A percentile compares a stretch with the other conserved stretches of the same genome.
These are phyloP conservation scores for Orchestia grillus DNA, from an alignment of 1,140 invertebrate genomes.

Conservation along the genomic window DNA sequence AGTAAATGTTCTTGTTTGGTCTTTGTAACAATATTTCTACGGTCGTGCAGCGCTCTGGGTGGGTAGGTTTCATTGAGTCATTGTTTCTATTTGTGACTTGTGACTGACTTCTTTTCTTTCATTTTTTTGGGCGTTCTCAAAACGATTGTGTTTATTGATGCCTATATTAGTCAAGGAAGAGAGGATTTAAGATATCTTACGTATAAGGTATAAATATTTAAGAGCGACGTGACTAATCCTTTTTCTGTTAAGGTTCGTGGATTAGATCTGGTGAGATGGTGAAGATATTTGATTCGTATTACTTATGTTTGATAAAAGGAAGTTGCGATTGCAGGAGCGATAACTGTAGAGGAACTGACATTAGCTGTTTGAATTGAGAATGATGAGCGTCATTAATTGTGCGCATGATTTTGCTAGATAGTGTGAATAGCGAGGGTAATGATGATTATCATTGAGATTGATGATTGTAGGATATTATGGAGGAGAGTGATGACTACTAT, in stretches of 20 bases:
- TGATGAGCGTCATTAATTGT: no score
- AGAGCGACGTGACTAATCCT: no score
- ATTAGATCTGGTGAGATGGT: background rate
- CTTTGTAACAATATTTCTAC: background rate
- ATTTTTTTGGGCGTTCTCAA: background rate
- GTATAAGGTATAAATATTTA: background rate
- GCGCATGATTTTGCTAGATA: no score
- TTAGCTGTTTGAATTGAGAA: no score
- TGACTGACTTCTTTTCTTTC: background rate
- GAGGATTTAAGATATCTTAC: background rate
- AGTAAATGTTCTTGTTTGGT: background rate
- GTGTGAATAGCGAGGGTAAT: no score
- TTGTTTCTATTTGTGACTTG: no score
- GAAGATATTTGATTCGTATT: background rate
- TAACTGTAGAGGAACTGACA: background rate
- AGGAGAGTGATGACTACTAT: background rate
- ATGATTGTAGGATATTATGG: no score
- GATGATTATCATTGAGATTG: no score
- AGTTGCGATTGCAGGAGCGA: background rate
- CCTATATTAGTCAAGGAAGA: background rate
- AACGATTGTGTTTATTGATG: background rate
- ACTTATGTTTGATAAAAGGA: background rate
- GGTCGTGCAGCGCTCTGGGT: background rate
- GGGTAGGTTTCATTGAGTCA: no score
- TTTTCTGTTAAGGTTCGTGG: background rate